Evolutionary conservation across 2,888 invertebrate species (phyloP).

Genomic region (Hemistola chrysoprasaria): DNA sequence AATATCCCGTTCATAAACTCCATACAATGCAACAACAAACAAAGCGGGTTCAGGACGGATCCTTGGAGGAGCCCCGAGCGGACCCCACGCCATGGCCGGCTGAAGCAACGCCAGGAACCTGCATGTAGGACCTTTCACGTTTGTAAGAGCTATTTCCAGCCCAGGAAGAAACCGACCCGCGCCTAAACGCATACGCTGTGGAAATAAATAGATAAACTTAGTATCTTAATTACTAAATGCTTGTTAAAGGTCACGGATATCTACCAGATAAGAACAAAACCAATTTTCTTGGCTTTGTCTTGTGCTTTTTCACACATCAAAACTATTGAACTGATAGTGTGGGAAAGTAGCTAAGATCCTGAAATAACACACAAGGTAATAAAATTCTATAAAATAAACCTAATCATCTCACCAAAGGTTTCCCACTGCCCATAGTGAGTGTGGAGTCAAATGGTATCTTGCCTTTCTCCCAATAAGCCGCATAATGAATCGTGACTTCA

Average conservation of each 20-base stretch:
- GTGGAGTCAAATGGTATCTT: conserved; percentile 69
- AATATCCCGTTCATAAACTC: conserved; percentile 45
- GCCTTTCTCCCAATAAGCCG: conserved; percentile 67
- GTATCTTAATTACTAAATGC: neutral
- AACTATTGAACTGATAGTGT: no score
- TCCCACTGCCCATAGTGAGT: conserved; percentile 55
- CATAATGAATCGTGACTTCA: conserved; percentile 63
- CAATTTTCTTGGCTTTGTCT: no score
- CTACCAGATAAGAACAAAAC: no score
- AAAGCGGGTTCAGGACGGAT: conserved; percentile 56
- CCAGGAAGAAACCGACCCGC: conserved; percentile 52
- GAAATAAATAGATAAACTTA: conserved; percentile 4
- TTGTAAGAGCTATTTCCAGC: conserved; percentile 56
- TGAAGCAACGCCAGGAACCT: conserved; percentile 53
- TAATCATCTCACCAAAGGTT: conserved; percentile 47
- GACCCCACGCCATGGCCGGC: conserved; percentile 61
- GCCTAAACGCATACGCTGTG: conserved; percentile 55
- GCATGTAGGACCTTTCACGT: conserved; percentile 55
- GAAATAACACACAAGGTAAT: neutral
- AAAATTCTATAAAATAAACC: neutral
- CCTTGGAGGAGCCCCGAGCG: conserved; percentile 51
- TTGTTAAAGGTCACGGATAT: neutral
- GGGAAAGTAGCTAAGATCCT: neutral
- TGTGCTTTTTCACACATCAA: no score
- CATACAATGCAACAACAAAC: conserved; percentile 55